Evolutionary conservation across 30 jellyfish, hydroid and myxozoan species (phyloP), one percentile per base, ranked within the genome.

Genomic region (Turritopsis rubra): DNA sequence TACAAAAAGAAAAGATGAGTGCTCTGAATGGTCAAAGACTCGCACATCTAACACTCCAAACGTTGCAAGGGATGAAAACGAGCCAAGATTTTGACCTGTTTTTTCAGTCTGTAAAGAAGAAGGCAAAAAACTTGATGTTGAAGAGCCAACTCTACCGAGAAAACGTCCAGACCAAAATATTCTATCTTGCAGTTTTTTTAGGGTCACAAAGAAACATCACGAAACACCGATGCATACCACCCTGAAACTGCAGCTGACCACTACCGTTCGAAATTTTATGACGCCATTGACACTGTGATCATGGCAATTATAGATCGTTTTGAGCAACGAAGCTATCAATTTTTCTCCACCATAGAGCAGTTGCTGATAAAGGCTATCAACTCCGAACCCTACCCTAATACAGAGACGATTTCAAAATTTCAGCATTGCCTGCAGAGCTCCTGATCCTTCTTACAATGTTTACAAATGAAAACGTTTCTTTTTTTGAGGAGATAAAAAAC

Each of bases 11-110:
- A 78, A 85, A 79, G 75, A 85, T 85, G 89, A 71, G 82, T 17
- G 93, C 88, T 85, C 70, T 85, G n/a, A 21, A 72, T 25, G 93
- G 93, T 41, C 75, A 85, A 29, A 76, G 89, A 73, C 84, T 54
- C 29, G 89, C 79, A n/a, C 54, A 25, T n/a, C 53, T 68, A n/a
- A 85, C 93, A 16, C 66, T 54, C 24, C 26, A 85, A 27, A 85
- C 93, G 26, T 25, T 79, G 41, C 79, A 85, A 28, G 84, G 89
- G 7, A 85, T 85, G 93, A 72, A 89, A 79, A 22, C 84, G 18
- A 52, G 16, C 9, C 29, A 79, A 23, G 25, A 79, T 22, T 79
- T 79, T 3, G 18, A 52, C 19, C 81, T 79, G 25, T 79, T 1
- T 79, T 79, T 7, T 52, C 84, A 24, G 22, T 7, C 80, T 22